Percentiles rank a stretch among this genome's conserved stretches.
Evolutionary conservation across 1,140 invertebrate species (phyloP).

Genomic region (Chironomus striatipennis): DNA sequence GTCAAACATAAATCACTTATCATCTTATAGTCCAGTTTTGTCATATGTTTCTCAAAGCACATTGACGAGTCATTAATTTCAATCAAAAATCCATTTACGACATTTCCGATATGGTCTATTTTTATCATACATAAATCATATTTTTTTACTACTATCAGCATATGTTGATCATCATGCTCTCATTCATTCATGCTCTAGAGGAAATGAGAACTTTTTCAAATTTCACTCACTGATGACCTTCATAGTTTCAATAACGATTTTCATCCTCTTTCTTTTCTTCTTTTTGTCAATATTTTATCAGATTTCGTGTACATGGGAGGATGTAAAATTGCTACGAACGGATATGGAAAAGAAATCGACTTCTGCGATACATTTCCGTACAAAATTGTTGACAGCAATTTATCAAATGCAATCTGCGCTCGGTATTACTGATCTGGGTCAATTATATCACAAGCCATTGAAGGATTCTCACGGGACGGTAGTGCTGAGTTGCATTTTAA

Average conservation of each 20-base stretch:
- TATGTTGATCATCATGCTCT: not conserved
- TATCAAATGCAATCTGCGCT: slow-evolving; percentile 87
- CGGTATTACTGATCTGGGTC: slow-evolving; percentile 83
- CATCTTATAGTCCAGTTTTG: not conserved
- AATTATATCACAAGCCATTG: slow-evolving; percentile 84
- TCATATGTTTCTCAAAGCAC: not conserved
- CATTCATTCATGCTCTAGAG: too few relatives aligned
- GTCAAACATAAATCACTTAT: not conserved
- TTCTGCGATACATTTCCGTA: slow-evolving; percentile 66
- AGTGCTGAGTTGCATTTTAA: slow-evolving; percentile 80
- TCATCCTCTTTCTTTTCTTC: not conserved
- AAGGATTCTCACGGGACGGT: slow-evolving; percentile 80
- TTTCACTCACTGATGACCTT: too few relatives aligned
- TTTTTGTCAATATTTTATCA: slow-evolving; percentile 37
- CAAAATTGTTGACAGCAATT: slow-evolving; percentile 83
- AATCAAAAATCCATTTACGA: not conserved
- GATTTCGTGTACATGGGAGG: slow-evolving; percentile 75
- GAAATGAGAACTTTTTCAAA: too few relatives aligned
- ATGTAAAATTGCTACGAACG: slow-evolving; percentile 77
- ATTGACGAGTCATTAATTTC: not conserved
- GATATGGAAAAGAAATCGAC: slow-evolving; percentile 82
- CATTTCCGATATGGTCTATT: not conserved
- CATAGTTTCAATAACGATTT: not conserved
- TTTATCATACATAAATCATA: not conserved
- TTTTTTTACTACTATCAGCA: not conserved